These are phyloP conservation scores for Tipula confusa DNA, from an alignment of 2,888 invertebrate genomes.

Conservation along the genomic window DNA sequence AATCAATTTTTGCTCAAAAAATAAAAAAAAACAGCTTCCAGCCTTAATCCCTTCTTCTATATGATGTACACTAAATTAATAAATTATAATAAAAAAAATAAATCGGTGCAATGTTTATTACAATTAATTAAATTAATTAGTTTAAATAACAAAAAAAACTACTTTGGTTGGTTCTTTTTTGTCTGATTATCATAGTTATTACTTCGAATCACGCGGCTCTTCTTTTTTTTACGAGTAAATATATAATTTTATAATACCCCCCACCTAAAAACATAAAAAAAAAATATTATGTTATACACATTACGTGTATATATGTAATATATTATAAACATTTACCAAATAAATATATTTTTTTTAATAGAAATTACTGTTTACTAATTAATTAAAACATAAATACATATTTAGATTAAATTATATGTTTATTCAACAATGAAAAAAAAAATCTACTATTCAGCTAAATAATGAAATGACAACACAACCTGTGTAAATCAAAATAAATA, in stretches of 20 bases:
- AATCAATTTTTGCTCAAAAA: not conserved
- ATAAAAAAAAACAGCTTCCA: not conserved
- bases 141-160: not conserved
- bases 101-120: constrained; percentile 16
- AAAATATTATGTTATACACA: not conserved
- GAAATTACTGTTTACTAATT: not conserved
- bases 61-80: not conserved
- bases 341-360: not conserved
- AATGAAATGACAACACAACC: not conserved
- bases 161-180: not conserved
- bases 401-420: not conserved
- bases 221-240: too few species aligned
- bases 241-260: too few species aligned
- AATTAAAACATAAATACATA: too few species aligned
- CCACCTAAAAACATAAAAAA: not conserved
- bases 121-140: not conserved
- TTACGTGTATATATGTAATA: not conserved
- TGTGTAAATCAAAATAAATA: not conserved
- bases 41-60: not conserved
- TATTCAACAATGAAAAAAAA: not conserved
- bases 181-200: not conserved
- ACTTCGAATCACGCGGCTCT: too few species aligned
- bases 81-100: not conserved
- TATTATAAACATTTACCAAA: not conserved
- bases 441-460: not conserved